Evolutionary conservation across 2,797 vertebrate genomes (phyloP), one percentile per base, ranked within the genome.

Genomic region (Hozukius guyotensis): DNA sequence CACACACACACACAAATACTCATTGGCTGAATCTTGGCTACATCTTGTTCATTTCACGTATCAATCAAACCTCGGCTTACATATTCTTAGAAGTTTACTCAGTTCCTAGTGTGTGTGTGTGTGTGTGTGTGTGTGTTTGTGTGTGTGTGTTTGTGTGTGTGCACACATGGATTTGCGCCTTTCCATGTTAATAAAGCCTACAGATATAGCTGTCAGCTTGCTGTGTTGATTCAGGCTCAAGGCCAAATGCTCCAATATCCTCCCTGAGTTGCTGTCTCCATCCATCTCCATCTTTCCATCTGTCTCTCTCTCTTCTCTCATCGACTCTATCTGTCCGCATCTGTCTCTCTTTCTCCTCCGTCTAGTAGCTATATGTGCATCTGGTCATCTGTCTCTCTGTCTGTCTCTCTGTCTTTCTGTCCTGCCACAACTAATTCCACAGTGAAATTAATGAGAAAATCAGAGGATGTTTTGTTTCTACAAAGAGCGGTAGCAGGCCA

Each of bases 171-270:
- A 90, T 88, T 75, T 87, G 87, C 75, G 73, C 72, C 82, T 92
- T 85, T 90, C 93, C 77, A 81, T 93, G 93, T 90, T 94, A 93
- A 94, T 95, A 94, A 95, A 93, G 90, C 89, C 91, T 67, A 78
- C 78, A 88, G 90, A 95, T 93, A 94, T 89, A 94, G 91, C 90
- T 91, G 94, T 95, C 94, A 95, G 91, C 89, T 90, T 82, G 87
- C 88, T 73, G 86, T 90, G 92, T 93, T 95, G 92, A 93, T 91
- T 90, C 83, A 91, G 93, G 92, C 90, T 92, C 81, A 75, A 77
- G 83, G 94, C 92, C 89, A 95, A 95, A 90, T 85, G 77, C 89
- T 92, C 83, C 79, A 79, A 87, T 90, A 90, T 91, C 89, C 87
- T 92, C 87, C 66, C 80, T 81, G 78, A 93, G 86, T 91, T 72